Conservation (phyloP, 2,888 invertebrate species). For the Idaea biselata region DNA sequence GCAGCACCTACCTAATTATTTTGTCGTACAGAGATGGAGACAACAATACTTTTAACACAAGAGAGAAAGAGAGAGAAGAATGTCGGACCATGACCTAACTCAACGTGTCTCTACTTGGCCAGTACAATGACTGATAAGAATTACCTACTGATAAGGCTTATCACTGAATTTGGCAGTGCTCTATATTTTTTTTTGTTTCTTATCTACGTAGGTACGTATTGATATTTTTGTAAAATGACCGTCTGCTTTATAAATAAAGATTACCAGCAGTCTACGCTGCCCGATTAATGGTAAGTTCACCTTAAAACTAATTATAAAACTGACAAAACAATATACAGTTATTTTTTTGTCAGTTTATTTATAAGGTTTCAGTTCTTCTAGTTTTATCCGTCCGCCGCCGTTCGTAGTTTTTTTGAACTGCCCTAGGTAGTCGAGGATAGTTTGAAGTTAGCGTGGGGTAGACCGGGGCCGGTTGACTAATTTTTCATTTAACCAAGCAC, state of each 20-base stretch:
- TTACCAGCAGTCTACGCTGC: not conserved
- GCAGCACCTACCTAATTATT: constrained; percentile 17
- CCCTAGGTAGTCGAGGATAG: too few relatives aligned
- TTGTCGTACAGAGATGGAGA: constrained; percentile 19
- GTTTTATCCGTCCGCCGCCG: too few relatives aligned
- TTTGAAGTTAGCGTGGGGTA: too few relatives aligned
- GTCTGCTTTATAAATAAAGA: constrained; percentile 8
- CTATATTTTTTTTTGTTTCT: constrained; percentile 30
- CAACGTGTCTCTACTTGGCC: constrained; percentile 59
- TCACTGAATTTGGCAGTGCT: constrained; percentile 33
- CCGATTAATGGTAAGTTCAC: not conserved
- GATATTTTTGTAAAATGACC: constrained; percentile 3
- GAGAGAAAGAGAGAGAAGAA: constrained; percentile 34
- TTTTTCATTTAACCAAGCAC: too few relatives aligned
- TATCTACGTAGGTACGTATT: constrained; percentile 14
- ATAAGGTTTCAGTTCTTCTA: too few relatives aligned
- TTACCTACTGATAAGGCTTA: constrained; percentile 42
- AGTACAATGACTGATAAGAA: constrained; percentile 46
- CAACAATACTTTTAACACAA: constrained; percentile 9
- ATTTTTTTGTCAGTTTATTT: too few relatives aligned
- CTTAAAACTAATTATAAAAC: too few relatives aligned
- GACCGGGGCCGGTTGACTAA: too few relatives aligned
- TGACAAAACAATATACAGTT: too few relatives aligned
- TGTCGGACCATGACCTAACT: constrained; percentile 62
- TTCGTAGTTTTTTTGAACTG: too few relatives aligned